Percentiles rank a stretch among this genome's conserved stretches.
Evolutionary conservation across 2,888 invertebrate species (phyloP).

Genomic region (Tigriopus californicus): DNA sequence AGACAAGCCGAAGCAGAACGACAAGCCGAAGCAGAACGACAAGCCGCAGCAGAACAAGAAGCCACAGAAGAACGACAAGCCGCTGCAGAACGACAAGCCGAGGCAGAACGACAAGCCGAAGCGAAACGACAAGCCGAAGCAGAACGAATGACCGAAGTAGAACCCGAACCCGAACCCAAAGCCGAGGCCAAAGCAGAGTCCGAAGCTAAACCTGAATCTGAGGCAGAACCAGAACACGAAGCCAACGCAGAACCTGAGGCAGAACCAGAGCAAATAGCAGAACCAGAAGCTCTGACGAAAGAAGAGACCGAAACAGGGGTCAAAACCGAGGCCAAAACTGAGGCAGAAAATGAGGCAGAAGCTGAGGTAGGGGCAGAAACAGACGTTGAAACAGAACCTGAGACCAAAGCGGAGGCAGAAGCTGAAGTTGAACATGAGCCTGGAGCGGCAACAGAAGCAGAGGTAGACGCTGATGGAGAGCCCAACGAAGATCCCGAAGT

Average conservation of each 20-base stretch:
- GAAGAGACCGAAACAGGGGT: neutral
- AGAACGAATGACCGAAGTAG: neutral
- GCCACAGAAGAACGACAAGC: neutral
- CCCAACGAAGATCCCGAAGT: neutral
- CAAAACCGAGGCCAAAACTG: neutral
- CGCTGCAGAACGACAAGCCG: neutral
- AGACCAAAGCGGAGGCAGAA: neutral
- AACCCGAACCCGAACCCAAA: neutral
- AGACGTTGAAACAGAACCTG: neutral
- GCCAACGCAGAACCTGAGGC: neutral
- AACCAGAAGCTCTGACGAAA: neutral
- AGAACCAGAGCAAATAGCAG: neutral
- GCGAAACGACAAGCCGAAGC: neutral
- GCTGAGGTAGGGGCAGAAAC: neutral
- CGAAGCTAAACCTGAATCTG: neutral
- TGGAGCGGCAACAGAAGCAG: neutral
- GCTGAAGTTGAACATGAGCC: neutral
- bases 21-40: neutral
- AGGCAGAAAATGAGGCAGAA: neutral
- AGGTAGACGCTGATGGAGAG: neutral
- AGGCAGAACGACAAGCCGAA: neutral
- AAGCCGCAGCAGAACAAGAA: neutral
- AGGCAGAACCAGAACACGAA: neutral
- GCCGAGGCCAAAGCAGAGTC: neutral
- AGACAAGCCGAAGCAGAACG: neutral